Evolutionary conservation across 2,113 vertebrate genomes (phyloP), one percentile per base, ranked within the genome.

Genomic region (Chloropsis hardwickii): DNA sequence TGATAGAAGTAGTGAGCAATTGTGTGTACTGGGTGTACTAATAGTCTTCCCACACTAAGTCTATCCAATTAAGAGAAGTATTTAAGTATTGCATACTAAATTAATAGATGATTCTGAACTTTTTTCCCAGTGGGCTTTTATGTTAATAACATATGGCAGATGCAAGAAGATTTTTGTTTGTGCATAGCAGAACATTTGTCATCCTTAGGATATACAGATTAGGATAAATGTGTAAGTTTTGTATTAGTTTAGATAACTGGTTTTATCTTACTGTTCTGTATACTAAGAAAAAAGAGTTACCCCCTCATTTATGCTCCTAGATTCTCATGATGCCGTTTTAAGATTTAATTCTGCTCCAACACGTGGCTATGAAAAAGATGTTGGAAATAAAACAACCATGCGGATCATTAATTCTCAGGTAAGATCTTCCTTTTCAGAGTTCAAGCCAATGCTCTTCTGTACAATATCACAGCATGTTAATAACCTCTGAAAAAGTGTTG

Each of bases 401-500:
- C 98, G 99, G 78, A 99, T 99, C 96, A 99, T 99, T 95, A 99
- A 99, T 94, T 99, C 99, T 14, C 99, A 99, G 99, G 99, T 99
- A 98, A 98, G 98, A 17, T 13, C 64, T 83, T 93, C n/a, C n/a
- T 73, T 83, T 45, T 83, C 37, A 67, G 44, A 62, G 45, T 70
- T 48, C 14, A 27, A 65, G 35, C 62, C 29, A 50, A 3, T 29
- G 28, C 48, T 23, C 42, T 87, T 72, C 24, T 91, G 3, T 77
- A 28, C n/a, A 23, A 33, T 84, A 44, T 40, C 40, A 39, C 51
- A 79, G 60, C 37, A 74, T 47, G 45, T 88, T 61, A 60, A 54
- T 86, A 73, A 88, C 25, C 47, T 93, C 28, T 74, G 58, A 71
- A 56, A 57, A 90, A 65, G 17, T n/a, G 25, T 53, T 93, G 39